phyloP scores from a whole-genome alignment of 2,113 vertebrate species.

The Alectura lathami region DNA sequence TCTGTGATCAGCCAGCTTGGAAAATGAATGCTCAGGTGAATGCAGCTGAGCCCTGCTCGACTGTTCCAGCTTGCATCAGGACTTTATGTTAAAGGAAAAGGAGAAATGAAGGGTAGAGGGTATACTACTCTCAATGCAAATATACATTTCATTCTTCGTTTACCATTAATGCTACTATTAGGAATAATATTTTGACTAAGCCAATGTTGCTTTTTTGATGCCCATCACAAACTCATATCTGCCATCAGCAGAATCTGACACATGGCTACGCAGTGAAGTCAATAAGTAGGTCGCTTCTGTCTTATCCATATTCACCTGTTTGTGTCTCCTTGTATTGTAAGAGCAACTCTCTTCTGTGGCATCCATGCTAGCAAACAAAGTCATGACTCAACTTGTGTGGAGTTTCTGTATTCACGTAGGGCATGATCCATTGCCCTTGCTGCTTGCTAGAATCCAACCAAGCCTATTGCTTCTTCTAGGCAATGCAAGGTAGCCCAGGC shows the following conservation, averaged over 20 bases:
- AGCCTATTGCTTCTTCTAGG: neutral
- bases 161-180: neutral
- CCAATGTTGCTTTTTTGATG: neutral
- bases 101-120: neutral
- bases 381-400: neutral
- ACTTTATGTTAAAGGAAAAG: neutral
- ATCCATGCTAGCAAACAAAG: neutral
- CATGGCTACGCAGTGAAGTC: neutral
- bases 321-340: neutral
- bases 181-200: neutral
- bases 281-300: neutral
- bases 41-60: neutral
- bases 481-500: neutral
- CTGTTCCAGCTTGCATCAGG: neutral
- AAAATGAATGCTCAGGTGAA: neutral
- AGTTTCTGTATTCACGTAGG: neutral
- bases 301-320: neutral
- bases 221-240: rapidly evolving
- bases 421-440: neutral
- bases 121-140: neutral
- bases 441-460: neutral
- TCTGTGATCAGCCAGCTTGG: neutral
- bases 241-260: neutral
- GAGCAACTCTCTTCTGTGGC: neutral
- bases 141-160: neutral